These are phyloP conservation scores for Acleris cristana DNA, from an alignment of 2,888 invertebrate species.

Conservation along the genomic window DNA sequence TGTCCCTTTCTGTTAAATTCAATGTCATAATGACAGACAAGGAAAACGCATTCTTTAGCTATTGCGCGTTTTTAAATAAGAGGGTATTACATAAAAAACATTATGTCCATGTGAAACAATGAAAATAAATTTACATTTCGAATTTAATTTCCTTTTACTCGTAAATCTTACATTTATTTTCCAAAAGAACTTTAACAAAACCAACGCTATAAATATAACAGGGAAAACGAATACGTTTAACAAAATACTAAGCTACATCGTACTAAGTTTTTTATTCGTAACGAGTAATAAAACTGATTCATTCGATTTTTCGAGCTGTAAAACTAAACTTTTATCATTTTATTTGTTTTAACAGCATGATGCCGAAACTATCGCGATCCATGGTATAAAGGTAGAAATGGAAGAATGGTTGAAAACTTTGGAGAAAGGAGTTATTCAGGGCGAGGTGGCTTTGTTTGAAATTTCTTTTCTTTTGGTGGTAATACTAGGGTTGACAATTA, in stretches of 20 bases:
- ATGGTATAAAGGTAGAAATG: constrained; percentile 8
- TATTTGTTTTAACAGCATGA: constrained; percentile 24
- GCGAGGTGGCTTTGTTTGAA: constrained; percentile 27
- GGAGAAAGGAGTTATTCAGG: constrained; percentile 31
- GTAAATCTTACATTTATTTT: too few relatives aligned
- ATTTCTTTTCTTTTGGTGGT: constrained; percentile 19
- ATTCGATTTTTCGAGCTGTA: constrained; percentile 9
- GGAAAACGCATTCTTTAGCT: too few relatives aligned
- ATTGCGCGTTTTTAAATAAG: too few relatives aligned
- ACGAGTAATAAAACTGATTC: constrained; percentile 22
- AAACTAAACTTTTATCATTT: constrained; percentile 11
- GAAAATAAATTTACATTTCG: too few relatives aligned
- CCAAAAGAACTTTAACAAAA: too few relatives aligned
- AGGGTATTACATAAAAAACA: too few relatives aligned
- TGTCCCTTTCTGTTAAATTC: too few relatives aligned
- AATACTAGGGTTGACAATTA: constrained; percentile 2
- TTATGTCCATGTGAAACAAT: too few relatives aligned
- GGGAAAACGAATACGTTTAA: not conserved
- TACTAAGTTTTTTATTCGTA: constrained; percentile 12
- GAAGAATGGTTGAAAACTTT: constrained; percentile 21
- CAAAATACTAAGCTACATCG: not conserved
- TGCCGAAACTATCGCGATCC: constrained; percentile 18
- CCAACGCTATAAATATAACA: not conserved
- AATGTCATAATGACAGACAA: too few relatives aligned
- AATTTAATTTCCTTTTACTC: too few relatives aligned